Evolutionary conservation across 2,888 invertebrate genomes (phyloP).

Genomic region (Harpalus rufipes): DNA sequence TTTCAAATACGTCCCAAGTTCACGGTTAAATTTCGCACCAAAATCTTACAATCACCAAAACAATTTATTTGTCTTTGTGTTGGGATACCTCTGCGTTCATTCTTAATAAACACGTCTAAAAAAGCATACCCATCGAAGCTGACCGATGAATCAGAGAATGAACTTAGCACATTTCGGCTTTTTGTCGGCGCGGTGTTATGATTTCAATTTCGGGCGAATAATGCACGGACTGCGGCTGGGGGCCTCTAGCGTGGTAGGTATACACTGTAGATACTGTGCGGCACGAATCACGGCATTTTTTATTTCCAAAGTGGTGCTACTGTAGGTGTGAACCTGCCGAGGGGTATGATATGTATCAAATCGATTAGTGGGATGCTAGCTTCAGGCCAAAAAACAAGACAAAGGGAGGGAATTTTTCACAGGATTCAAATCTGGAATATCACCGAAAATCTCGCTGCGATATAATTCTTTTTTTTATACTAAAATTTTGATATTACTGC

Average conservation of each 20-base stretch:
- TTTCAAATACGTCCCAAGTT: background rate
- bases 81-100: background rate
- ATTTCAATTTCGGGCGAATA: constrained; percentile 50
- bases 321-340: constrained; percentile 30
- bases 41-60: constrained; percentile 5
- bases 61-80: background rate
- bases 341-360: constrained; percentile 68
- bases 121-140: constrained; percentile 19
- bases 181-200: constrained; percentile 41
- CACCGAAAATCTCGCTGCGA: background rate
- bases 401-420: background rate
- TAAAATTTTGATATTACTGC: no score
- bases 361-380: constrained; percentile 69
- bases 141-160: constrained; percentile 42
- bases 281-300: constrained; percentile 36
- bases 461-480: no score
- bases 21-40: background rate
- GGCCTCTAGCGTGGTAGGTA: constrained; percentile 12
- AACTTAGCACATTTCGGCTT: constrained; percentile 53
- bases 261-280: background rate
- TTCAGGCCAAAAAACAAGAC: constrained; percentile 65
- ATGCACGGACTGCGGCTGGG: constrained; percentile 20
- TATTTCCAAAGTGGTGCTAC: constrained; percentile 28
- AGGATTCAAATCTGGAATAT: no score
- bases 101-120: constrained; percentile 20